Conservation (phyloP, 2,888 invertebrate genomes). For the Nomada goodeniana region DNA sequence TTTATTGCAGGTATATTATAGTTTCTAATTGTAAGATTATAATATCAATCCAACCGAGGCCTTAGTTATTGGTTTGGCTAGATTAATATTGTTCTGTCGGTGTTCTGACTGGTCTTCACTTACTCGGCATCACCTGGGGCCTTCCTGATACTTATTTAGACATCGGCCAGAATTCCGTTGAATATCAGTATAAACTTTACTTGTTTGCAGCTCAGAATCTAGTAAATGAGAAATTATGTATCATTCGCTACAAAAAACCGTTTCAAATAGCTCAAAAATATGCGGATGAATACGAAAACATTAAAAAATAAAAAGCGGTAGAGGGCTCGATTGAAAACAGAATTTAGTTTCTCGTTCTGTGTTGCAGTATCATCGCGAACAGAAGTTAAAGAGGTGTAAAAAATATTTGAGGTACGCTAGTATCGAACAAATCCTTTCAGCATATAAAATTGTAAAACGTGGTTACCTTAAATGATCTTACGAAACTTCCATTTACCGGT, state of each 20-base stretch:
- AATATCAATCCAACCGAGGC: not conserved
- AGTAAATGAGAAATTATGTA: constrained; percentile 18
- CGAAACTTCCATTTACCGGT: constrained; percentile 22
- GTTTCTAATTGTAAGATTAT: not conserved
- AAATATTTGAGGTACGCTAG: constrained; percentile 4
- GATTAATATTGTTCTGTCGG: constrained; percentile 14
- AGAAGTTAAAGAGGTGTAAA: not conserved
- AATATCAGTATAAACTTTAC: constrained; percentile 29
- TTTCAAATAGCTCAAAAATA: no score
- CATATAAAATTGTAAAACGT: constrained; percentile 14
- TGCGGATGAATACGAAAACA: no score
- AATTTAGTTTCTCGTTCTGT: no score
- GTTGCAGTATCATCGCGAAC: not conserved
- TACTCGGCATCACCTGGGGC: constrained; percentile 18
- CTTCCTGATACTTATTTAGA: constrained; percentile 14
- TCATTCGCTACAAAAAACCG: not conserved
- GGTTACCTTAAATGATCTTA: constrained; percentile 1
- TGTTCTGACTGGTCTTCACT: constrained; percentile 9
- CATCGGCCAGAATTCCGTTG: not conserved
- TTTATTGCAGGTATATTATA: not conserved
- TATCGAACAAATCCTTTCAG: constrained; percentile 7
- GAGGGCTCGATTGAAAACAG: no score
- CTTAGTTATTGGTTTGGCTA: not conserved
- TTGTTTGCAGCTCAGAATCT: constrained; percentile 3
- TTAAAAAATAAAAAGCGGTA: no score